Conservation (phyloP, 2,888 invertebrate genomes). For the Oxycera nigricornis region DNA sequence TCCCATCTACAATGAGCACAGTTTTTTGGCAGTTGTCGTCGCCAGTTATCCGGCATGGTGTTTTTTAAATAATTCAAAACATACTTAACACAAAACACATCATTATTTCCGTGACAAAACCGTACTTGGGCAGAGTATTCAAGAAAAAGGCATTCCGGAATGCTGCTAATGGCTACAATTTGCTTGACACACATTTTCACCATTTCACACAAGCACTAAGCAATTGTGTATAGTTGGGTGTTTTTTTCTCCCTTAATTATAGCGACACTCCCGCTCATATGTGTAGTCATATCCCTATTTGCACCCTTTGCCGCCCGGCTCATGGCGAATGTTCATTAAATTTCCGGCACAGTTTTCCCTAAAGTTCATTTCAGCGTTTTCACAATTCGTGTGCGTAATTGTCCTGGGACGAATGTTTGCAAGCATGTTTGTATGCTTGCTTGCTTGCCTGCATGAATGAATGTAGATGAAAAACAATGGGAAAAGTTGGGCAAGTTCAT, state of each 20-base stretch:
- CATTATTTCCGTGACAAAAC: too few species aligned
- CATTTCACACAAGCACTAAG: background rate
- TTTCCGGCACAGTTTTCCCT: background rate
- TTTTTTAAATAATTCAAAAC: too few species aligned
- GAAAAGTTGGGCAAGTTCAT: background rate
- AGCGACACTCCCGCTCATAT: background rate
- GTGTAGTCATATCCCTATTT: background rate
- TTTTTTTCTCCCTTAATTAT: background rate
- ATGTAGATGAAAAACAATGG: background rate
- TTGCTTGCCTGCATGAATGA: background rate
- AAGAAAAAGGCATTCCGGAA: background rate
- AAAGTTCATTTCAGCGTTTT: background rate
- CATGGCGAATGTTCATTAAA: background rate
- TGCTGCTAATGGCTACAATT: background rate
- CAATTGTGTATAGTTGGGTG: background rate
- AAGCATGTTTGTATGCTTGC: background rate
- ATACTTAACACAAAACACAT: too few species aligned
- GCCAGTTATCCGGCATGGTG: too few species aligned
- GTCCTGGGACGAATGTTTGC: background rate
- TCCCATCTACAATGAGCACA: too few species aligned
- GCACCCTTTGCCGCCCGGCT: background rate
- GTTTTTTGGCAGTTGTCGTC: too few species aligned
- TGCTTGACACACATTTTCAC: constrained; percentile 5
- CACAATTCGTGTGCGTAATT: background rate
- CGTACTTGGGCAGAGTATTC: too few species aligned